These are phyloP conservation scores for Ardeotis arabs DNA, from an alignment of 2,113 vertebrate species.

Conservation along the genomic window DNA sequence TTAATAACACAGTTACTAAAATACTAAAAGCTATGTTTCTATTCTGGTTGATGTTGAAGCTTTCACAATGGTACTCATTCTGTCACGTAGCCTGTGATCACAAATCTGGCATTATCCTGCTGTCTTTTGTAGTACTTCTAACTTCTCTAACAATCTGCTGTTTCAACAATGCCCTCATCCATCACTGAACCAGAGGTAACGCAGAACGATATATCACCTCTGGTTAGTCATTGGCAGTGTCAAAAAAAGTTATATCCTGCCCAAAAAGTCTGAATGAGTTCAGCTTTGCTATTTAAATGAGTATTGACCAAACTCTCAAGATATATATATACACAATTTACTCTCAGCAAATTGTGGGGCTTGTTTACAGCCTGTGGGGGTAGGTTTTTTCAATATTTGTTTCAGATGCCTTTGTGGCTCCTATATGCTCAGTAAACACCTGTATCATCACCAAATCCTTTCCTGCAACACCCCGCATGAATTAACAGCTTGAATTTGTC, in stretches of 20 bases:
- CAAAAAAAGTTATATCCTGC: neutral
- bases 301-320: neutral
- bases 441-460: neutral
- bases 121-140: constrained; percentile 2
- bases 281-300: neutral
- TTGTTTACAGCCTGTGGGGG: neutral
- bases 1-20: constrained; percentile 38
- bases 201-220: neutral
- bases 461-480: neutral
- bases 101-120: constrained; percentile 34
- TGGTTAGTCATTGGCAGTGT: neutral
- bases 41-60: constrained; percentile 3
- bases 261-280: neutral
- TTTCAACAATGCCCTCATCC: constrained; percentile 11
- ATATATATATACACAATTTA: neutral
- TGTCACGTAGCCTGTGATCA: constrained; percentile 9
- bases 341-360: neutral
- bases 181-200: neutral
- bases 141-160: constrained; percentile 36
- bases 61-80: constrained; percentile 59
- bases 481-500: neutral
- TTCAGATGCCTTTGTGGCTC: neutral
- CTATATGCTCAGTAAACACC: neutral
- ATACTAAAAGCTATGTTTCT: neutral
- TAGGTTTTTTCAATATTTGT: neutral